Base-by-base conservation (phyloP, 2,888 invertebrate species). In the Eremobia ochroleuca region DNA sequence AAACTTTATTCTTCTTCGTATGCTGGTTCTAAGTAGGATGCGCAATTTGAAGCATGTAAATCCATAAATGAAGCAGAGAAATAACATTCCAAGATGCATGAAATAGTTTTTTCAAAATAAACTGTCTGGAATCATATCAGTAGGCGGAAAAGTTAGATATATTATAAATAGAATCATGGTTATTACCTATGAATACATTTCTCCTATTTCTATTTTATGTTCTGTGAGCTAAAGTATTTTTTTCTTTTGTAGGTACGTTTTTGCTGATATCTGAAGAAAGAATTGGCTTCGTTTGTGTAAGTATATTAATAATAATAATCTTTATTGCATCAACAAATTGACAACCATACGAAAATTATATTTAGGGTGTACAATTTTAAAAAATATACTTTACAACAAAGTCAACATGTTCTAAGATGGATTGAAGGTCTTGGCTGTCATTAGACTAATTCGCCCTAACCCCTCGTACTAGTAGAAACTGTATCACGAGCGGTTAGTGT, bases 221-320 rank as follows among this genome's bases (percentile, higher is more conserved):
- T 68, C 49, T 61, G 46, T 37, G 18, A 68, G 15, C 46, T 76
- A 62, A 72, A 49, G 13, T 37, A 34, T 65, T 61, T 59, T 76
- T 67, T 73, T 59, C 37, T 73, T 70, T 75, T 75, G 4, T 85
- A 85, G 85, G 85, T 85, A 85, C 1, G 37, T 67, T 77, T 71
- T 62, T n/a, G 74, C 66, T 61, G 77, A 77, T 69, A 62, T 71
- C 6, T 31, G 15, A 52, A 52, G 37, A 25, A 37, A 58, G 4
- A 58, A 59, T 43, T 34, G 46, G 25, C 15, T 55, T 73, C 59
- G 15, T 67, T 75, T 64, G 18, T 34, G 85, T 73, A 61, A 73
- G 85, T 85, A 40, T 43, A 46, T 55, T 40, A n/a, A n/a, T n/a
- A n/a, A n/a, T n/a, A n/a, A n/a, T n/a, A n/a, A n/a, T n/a, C n/a